Base-by-base conservation (phyloP, 2,888 invertebrate species). In the Parthenolecanium corni region DNA sequence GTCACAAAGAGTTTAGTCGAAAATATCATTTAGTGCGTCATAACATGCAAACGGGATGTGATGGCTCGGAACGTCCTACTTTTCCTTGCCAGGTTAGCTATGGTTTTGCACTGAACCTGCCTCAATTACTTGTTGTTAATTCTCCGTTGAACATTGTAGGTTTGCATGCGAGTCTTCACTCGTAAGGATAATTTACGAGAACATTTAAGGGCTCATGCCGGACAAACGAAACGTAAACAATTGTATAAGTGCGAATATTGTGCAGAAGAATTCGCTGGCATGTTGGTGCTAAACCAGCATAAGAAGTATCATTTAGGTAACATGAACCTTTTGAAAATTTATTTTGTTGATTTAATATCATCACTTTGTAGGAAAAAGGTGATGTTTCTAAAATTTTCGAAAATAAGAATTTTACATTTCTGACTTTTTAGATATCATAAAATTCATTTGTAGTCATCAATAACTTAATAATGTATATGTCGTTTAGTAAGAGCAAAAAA, bases 21-120 rank as follows among this genome's bases (percentile, higher is more conserved):
- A 83, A 82, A 65, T 85, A 86, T 68, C 88, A 89, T 74, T 78
- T 89, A 46, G 76, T 84, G 66, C 75, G 85, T 18, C 86, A 86
- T 70, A 76, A 84, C 71, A 73, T 78, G 44, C 83, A 84, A 69
- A 82, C 80, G 56, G 83, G 82, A n/a, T 85, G 85, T 71, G 80
- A 80, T 72, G 83, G 83, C 3, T 71, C 74, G 38, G 72, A 78
- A 40, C 74, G 75, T 64, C 77, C 78, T 57, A 74, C 75, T 25
- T 80, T 76, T 69, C 76, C 77, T 44, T 82, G 82, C 68, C 78
- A 80, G 72, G 81, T 80, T 72, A 70, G 71, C 9, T 31, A n/a
- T 68, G n/a, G 16, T 61, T 31, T 36, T 36, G 46, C 21, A 20
- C 25, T 16, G n/a, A 46, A 24, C 44, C 25, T 47, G 20, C 42